Conservation (phyloP, 2,113 vertebrate genomes). For the Redunca redunca region DNA sequence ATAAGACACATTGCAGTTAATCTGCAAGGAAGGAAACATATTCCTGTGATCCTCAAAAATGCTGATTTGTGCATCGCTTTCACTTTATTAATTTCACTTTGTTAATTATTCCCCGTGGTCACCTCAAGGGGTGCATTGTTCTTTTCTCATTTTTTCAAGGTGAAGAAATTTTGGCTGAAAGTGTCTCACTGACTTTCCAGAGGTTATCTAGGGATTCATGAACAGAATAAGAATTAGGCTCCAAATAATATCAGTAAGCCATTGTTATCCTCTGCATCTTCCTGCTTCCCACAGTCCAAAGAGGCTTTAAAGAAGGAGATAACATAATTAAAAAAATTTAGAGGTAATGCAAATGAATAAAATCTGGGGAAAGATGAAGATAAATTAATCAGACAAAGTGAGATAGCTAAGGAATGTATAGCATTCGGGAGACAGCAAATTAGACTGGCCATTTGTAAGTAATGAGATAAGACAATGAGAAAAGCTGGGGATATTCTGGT, state of each 20-base stretch:
- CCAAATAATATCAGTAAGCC: conserved; percentile 47
- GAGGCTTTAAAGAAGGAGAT: conserved; percentile 51
- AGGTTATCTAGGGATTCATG: conserved; percentile 61
- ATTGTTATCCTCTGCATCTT: conserved; percentile 31
- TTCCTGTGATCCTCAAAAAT: not conserved
- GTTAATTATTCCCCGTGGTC: conserved; percentile 17
- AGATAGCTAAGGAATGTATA: conserved; percentile 24
- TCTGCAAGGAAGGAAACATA: not conserved
- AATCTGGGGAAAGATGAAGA: conserved; percentile 42
- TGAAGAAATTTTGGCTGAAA: conserved; percentile 45
- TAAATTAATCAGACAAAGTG: conserved; percentile 39
- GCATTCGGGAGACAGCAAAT: conserved; percentile 27
- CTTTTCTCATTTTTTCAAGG: conserved; percentile 41
- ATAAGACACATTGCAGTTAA: not conserved
- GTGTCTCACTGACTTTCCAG: conserved; percentile 39
- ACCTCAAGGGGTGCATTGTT: conserved; percentile 26
- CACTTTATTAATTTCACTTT: conserved; percentile 54
- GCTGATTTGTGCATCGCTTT: not conserved
- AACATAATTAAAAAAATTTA: conserved; percentile 61
- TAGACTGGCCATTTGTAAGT: conserved; percentile 30
- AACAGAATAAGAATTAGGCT: conserved; percentile 54
- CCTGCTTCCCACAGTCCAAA: conserved; percentile 15
- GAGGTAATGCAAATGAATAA: conserved; percentile 53
- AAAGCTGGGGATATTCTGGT: not conserved
- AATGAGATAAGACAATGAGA: not conserved